These are phyloP conservation scores for Cynaeus angustus DNA, from an alignment of 2,888 invertebrate species.

Conservation along the genomic window DNA sequence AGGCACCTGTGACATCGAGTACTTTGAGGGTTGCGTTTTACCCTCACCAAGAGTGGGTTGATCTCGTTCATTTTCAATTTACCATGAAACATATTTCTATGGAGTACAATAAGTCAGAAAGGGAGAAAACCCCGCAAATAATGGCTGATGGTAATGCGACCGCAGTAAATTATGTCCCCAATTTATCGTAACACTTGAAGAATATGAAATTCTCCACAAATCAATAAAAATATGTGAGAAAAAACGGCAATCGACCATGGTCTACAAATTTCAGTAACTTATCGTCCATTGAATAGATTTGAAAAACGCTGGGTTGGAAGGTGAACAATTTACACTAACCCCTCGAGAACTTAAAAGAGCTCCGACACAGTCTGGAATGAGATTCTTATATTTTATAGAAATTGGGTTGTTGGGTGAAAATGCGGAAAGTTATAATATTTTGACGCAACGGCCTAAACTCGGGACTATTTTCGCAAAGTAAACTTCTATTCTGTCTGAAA, in stretches of 20 bases:
- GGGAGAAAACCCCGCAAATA: slow-evolving; percentile 22
- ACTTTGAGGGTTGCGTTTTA: slow-evolving; percentile 22
- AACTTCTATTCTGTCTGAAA: slow-evolving; percentile 29
- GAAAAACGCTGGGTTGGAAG: slow-evolving; percentile 23
- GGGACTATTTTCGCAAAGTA: slow-evolving; percentile 14
- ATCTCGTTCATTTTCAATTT: slow-evolving; percentile 35
- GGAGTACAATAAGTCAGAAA: slow-evolving; percentile 29
- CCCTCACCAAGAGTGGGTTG: slow-evolving; percentile 4
- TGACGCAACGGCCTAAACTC: slow-evolving; percentile 12
- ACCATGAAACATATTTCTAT: slow-evolving; percentile 38
- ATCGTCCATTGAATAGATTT: slow-evolving; percentile 21
- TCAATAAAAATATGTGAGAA: slow-evolving; percentile 11
- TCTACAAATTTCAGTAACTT: slow-evolving; percentile 22
- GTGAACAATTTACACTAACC: slow-evolving; percentile 35
- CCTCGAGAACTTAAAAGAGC: slow-evolving; percentile 32
- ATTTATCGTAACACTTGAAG: slow-evolving; percentile 28
- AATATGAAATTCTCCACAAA: slow-evolving; percentile 17
- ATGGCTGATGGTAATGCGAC: slow-evolving; percentile 31
- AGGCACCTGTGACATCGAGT: slow-evolving; percentile 16
- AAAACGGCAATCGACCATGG: slow-evolving; percentile 6
- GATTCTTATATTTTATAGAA: slow-evolving; percentile 39
- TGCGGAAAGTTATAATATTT: slow-evolving; percentile 35
- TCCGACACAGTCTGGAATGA: slow-evolving; percentile 27
- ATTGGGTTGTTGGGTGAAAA: slow-evolving; percentile 39
- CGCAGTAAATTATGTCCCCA: slow-evolving; percentile 30